These are phyloP conservation scores for Tolypeutes matacus DNA, from an alignment of 2,797 vertebrate species.

Conservation along the genomic window DNA sequence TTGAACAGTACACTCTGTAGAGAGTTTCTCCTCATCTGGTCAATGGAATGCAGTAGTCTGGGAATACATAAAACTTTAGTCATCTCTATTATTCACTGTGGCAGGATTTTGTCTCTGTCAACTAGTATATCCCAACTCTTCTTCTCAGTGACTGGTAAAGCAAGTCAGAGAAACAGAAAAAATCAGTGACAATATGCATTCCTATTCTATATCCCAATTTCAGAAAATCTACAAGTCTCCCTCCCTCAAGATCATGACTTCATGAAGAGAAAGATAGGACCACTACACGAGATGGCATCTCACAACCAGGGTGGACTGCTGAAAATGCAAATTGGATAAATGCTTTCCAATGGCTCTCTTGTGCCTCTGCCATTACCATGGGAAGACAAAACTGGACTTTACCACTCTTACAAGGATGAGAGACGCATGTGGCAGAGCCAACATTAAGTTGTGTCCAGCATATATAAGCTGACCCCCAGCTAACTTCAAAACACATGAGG, in stretches of 20 bases:
- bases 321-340: background rate
- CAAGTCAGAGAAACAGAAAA: constrained; percentile 94
- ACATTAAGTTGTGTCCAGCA: background rate
- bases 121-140: background rate
- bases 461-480: background rate
- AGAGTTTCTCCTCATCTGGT: background rate
- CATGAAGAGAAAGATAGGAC: constrained; percentile 90
- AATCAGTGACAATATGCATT: constrained; percentile 93
- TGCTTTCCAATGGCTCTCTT: background rate
- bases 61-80: background rate
- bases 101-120: background rate
- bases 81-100: background rate
- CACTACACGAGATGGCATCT: constrained; percentile 88
- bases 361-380: background rate
- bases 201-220: constrained; percentile 93
- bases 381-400: background rate
- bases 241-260: constrained; percentile 94
- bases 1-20: background rate
- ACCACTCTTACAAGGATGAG: background rate
- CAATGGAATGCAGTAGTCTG: background rate
- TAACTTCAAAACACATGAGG: background rate
- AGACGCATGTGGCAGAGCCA: background rate
- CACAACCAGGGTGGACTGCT: constrained; percentile 29
- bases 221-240: constrained; percentile 92
- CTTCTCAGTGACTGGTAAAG: constrained; percentile 93